Evolutionary conservation across 2,888 invertebrate genomes (phyloP), one percentile per base, ranked within the genome.

Genomic region (Chromoteleia sp.): DNA sequence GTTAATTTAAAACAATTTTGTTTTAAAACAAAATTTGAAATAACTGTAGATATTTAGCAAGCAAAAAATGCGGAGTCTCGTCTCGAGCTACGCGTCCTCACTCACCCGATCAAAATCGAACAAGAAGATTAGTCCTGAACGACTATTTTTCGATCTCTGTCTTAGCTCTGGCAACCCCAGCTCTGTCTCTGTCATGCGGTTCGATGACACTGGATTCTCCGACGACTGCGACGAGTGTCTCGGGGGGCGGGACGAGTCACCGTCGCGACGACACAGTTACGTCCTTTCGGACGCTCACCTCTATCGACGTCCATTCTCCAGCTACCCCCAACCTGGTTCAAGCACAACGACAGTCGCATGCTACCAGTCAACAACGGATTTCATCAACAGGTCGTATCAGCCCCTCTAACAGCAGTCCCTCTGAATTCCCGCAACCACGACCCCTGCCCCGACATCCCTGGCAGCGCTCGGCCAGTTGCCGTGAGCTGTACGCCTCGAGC

Each of bases 381-480:
- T 89, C 91, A 87, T 90, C 91, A 89, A 89, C 91, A 92, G 91
- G 91, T 91, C 91, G 91, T 92, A 92, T 92, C 91, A 91, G 91
- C 91, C 91, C 91, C 91, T 91, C 91, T 92, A 91, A 91, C 91
- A 90, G 91, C 90, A 91, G 91, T 91, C 91, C 91, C 84, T 88
- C 89, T 84, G 91, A 91, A 89, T 91, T 91, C 85, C 91, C 91
- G 79, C 88, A 91, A 83, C 89, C 92, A 81, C 92, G 93, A 88
- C 91, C 91, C 83, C 75, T 89, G 82, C 91, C 91, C 84, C 92
- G 92, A 84, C 93, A 93, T 88, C 91, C 93, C 77, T 96, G 96
- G 96, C 95, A 96, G 83, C 95, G 96, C 89, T 96, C 96, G 90
- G 95, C 96, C 87, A 96, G 96, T 88, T 96, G 96, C 92, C 95